Evolutionary conservation across 2,888 invertebrate species (phyloP).

Genomic region (Caradrina kadenii): DNA sequence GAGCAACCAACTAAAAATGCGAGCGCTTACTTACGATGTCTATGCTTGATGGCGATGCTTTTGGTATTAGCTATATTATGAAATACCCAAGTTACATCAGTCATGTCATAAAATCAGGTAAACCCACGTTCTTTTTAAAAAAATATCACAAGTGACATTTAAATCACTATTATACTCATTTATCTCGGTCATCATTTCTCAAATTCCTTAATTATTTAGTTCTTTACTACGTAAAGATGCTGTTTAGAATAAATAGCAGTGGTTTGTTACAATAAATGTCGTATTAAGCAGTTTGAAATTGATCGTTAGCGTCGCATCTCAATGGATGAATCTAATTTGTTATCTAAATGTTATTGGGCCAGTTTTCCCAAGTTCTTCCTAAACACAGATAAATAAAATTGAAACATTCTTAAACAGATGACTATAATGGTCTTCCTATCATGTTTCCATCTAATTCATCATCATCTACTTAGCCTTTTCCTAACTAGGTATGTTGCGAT

Average conservation of each 20-base stretch:
- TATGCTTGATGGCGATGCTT: too few relatives aligned
- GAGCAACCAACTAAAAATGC: too few relatives aligned
- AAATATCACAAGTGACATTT: constrained; percentile 28
- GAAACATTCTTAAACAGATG: constrained; percentile 23
- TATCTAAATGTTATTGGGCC: constrained; percentile 28
- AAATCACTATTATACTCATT: constrained; percentile 30
- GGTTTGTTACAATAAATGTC: constrained; percentile 42
- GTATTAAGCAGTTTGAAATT: constrained; percentile 49
- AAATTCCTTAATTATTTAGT: constrained; percentile 19
- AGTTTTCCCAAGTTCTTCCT: constrained; percentile 13
- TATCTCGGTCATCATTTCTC: constrained; percentile 33
- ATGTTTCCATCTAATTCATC: constrained; percentile 36
- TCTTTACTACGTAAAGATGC: constrained; percentile 11
- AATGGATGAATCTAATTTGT: constrained; percentile 27
- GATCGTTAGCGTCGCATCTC: constrained; percentile 44
- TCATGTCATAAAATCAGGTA: constrained; percentile 21
- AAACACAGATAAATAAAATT: too few relatives aligned
- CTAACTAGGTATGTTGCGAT: too few relatives aligned
- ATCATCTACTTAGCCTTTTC: too few relatives aligned
- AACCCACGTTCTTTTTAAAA: constrained; percentile 19
- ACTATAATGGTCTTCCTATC: constrained; percentile 31
- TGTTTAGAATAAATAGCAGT: constrained; percentile 36
- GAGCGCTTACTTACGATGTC: too few relatives aligned
- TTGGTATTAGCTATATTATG: constrained; percentile 22
- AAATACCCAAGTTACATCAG: constrained; percentile 7